Base-by-base conservation (phyloP, 2,888 invertebrate genomes). In the Phengaris arion region DNA sequence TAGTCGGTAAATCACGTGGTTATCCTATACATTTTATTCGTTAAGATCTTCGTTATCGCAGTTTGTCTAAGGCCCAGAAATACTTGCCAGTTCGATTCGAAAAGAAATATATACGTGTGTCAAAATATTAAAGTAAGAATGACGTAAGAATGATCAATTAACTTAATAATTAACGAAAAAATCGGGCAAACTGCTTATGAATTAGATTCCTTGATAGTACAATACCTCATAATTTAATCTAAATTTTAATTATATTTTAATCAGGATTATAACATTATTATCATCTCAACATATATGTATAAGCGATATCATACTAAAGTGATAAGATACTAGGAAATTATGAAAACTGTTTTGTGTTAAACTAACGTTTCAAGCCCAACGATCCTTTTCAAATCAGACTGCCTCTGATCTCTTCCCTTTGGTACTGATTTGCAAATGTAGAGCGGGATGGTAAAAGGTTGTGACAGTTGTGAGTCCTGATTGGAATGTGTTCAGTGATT, bases 401-500 rank as follows among this genome's bases (percentile, higher is more conserved):
- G 15, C 7, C 13, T 7, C 48, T n/a, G n/a, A 9, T 69, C n/a
- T n/a, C 15, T 48, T 4, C n/a, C 48, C 2, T 5, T n/a, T 22
- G 69, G n/a, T 69, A 69, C 48, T 48, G 48, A 69, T 69, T 69
- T 15, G 69, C 46, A 22, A 48, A n/a, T 0, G n/a, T 12, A 69
- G 69, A 69, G n/a, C 46, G 13, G 68, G 48, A 48, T 69, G 48
- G n/a, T 15, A 48, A 48, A 45, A 69, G 10, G 8, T 69, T 48
- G 46, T 46, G n/a, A 45, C 48, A 5, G 8, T 69, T 48, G 46
- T 46, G n/a, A 69, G 69, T n/a, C 10, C 48, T 9, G n/a, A n/a
- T 8, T 69, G 48, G n/a, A 48, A 69, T 69, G 64, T 64, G 64
- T 7, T 64, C 64, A 12, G 64, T 64, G 12, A 64, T 64, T 35